These are phyloP conservation scores for Drosophila trichaetosa DNA, from an alignment of 2,888 invertebrate genomes.

Conservation along the genomic window DNA sequence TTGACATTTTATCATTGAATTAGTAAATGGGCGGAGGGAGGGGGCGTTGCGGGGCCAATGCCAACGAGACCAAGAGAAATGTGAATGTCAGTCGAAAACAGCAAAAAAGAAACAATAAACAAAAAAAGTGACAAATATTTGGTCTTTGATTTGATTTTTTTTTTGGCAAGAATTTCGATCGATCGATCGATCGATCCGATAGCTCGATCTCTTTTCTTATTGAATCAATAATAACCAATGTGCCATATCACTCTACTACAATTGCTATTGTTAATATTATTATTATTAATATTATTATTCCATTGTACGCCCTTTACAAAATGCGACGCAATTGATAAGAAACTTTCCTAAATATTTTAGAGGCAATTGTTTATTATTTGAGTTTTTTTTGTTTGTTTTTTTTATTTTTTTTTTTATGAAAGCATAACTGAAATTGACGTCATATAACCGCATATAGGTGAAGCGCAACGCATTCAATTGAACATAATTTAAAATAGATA, in stretches of 20 bases:
- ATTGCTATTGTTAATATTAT: slow-evolving; percentile 26
- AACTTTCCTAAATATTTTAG: slow-evolving; percentile 58
- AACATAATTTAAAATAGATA: slow-evolving; percentile 78
- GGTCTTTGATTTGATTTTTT: slow-evolving; percentile 26
- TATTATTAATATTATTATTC: slow-evolving; percentile 24
- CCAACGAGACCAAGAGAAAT: slow-evolving; percentile 26
- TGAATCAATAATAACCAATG: slow-evolving; percentile 55
- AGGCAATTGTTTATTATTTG: slow-evolving; percentile 58
- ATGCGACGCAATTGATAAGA: slow-evolving; percentile 54
- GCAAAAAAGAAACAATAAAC: slow-evolving; percentile 17
- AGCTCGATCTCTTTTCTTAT: slow-evolving; percentile 53
- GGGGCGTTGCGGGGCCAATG: slow-evolving; percentile 10
- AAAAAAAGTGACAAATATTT: slow-evolving; percentile 25
- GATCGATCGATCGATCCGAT: slow-evolving; percentile 32
- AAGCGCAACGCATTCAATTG: slow-evolving; percentile 71
- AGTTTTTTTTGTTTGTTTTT: slow-evolving; percentile 7
- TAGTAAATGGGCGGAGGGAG: slow-evolving; percentile 44
- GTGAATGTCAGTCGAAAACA: slow-evolving; percentile 34
- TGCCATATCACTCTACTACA: slow-evolving; percentile 34
- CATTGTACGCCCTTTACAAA: slow-evolving; percentile 42
- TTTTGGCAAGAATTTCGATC: slow-evolving; percentile 53
- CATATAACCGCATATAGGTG: slow-evolving; percentile 60
- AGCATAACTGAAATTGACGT: slow-evolving; percentile 56
- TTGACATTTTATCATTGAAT: slow-evolving; percentile 82
- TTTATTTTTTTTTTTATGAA: slow-evolving; percentile 16